Evolutionary conservation across 2,888 invertebrate species (phyloP).

Genomic region (Resseliella maxima): DNA sequence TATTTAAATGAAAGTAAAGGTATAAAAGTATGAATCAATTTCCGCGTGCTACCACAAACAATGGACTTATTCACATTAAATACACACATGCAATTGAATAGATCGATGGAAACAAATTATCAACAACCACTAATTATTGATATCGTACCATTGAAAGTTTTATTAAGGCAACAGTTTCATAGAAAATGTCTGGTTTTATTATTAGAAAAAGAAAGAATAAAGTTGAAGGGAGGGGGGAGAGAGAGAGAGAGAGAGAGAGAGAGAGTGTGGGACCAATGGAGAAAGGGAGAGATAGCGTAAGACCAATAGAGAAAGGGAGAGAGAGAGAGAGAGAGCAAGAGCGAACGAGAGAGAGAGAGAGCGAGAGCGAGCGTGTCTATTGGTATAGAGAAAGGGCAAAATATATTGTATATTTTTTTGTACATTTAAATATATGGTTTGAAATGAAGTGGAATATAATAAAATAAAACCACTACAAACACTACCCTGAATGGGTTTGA

Average conservation of each 20-base stretch:
- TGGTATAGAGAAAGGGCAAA: too few relatives aligned
- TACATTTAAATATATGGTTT: neutral
- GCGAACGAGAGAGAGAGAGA: too few relatives aligned
- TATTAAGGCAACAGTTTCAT: constrained; percentile 9
- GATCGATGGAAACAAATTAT: constrained; percentile 32
- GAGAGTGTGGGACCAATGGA: too few relatives aligned
- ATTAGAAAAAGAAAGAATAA: neutral
- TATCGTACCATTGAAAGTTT: constrained; percentile 35
- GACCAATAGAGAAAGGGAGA: neutral
- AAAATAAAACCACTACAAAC: neutral
- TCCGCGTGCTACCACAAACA: constrained; percentile 18
- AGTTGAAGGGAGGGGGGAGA: neutral
- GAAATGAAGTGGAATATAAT: neutral
- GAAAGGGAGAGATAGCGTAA: too few relatives aligned
- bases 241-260: neutral
- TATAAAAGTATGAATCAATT: neutral
- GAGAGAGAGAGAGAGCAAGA: neutral
- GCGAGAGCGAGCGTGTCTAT: too few relatives aligned
- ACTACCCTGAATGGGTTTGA: too few relatives aligned
- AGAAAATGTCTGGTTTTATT: neutral
- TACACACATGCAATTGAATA: neutral
- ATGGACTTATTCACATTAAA: neutral
- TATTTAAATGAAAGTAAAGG: neutral
- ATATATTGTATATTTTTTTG: neutral
- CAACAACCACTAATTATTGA: constrained; percentile 48